Conservation (phyloP, 2,113 vertebrate species). For the Grus americana region DNA sequence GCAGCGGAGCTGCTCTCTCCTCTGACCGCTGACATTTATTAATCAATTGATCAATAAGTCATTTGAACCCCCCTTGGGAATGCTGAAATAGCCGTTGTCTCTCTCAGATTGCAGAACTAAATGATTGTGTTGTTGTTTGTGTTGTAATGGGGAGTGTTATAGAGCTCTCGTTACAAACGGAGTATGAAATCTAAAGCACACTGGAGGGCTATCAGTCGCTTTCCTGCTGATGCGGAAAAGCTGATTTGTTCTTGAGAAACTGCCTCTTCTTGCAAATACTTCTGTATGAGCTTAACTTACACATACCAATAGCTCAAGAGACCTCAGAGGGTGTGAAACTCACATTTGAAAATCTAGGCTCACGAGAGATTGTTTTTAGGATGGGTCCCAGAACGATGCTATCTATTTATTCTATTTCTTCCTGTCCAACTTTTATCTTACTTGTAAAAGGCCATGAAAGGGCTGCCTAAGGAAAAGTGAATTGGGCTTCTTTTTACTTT, state of each 20-base stretch:
- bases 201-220: constrained; percentile 66
- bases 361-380: not conserved
- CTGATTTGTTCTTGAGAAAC: constrained; percentile 3
- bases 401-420: not conserved
- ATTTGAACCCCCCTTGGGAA: constrained; percentile 79
- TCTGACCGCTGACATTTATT: constrained; percentile 73
- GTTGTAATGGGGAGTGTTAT: constrained; percentile 80
- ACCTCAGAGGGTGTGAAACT: not conserved
- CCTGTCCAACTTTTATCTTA: not conserved
- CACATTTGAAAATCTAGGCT: not conserved
- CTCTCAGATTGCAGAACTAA: constrained; percentile 82
- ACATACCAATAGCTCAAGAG: not conserved
- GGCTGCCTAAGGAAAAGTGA: not conserved
- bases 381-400: accelerated
- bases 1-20: constrained; percentile 68
- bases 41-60: constrained; percentile 86
- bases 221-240: constrained; percentile 50
- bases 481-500: not conserved
- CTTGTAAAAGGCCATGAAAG: not conserved
- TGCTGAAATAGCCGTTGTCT: constrained; percentile 71
- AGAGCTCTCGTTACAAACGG: constrained; percentile 76
- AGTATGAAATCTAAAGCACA: constrained; percentile 72
- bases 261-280: not conserved
- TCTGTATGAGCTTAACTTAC: not conserved
- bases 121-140: constrained; percentile 87